phyloP scores from a whole-genome alignment of 2,888 invertebrate genomes.

The Merodon equestris region DNA sequence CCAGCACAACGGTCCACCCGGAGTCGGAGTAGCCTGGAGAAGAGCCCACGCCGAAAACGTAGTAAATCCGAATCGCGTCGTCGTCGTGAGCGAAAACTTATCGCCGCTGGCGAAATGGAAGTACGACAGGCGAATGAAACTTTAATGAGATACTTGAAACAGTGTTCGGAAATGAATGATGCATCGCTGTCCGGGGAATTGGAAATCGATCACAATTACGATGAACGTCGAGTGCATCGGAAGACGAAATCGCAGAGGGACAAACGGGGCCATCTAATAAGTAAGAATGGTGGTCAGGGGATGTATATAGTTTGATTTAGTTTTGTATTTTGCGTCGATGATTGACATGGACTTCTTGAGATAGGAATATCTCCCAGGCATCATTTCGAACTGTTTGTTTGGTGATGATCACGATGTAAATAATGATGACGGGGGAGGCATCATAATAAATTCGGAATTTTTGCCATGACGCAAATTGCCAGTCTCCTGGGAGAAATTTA shows the following conservation, averaged over 20 bases:
- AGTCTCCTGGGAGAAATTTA: conserved; percentile 2
- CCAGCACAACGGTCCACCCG: conserved; percentile 78
- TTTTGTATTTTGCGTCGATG: not conserved
- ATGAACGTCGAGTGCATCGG: conserved; percentile 78
- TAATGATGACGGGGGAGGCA: too few relatives aligned
- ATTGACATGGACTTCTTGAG: not conserved
- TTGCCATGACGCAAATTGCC: too few relatives aligned
- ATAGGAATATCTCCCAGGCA: too few relatives aligned
- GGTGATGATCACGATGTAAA: too few relatives aligned
- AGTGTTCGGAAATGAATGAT: conserved; percentile 79
- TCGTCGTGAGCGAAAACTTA: conserved; percentile 77
- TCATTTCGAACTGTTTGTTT: too few relatives aligned
- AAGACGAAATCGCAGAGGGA: conserved; percentile 79
- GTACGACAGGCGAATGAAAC: conserved; percentile 79
- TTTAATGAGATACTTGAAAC: conserved; percentile 78
- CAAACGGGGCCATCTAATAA: conserved; percentile 77
- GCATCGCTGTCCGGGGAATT: conserved; percentile 78
- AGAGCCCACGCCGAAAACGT: conserved; percentile 78
- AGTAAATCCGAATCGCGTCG: conserved; percentile 79
- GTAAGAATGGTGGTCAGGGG: conserved; percentile 73
- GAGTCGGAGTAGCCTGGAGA: conserved; percentile 78
- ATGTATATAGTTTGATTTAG: not conserved
- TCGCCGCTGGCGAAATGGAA: conserved; percentile 79
- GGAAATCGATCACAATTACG: conserved; percentile 78
- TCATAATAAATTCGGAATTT: conserved; percentile 24